Percentiles rank a stretch among this genome's conserved stretches.
phyloP scores from a whole-genome alignment of 2,797 vertebrate species.

The Chromobotia macracanthus region DNA sequence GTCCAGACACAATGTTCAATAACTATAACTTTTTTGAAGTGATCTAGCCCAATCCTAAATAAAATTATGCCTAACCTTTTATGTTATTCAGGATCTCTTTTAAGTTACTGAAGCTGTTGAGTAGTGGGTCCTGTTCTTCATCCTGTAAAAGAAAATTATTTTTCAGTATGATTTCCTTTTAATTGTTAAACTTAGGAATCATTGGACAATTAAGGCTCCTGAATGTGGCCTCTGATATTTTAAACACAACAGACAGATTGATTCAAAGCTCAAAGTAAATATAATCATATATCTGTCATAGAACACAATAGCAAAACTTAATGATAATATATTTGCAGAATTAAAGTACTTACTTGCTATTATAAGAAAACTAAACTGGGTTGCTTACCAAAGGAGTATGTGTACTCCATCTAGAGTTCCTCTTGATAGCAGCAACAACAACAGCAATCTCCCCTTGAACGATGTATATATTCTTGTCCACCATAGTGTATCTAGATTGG shows the following conservation, averaged over 20 bases:
- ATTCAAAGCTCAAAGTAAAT: not conserved
- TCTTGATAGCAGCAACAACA: slow-evolving; percentile 96
- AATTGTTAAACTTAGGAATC: too few species aligned
- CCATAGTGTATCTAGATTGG: slow-evolving; percentile 81
- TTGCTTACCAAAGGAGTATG: slow-evolving; percentile 90
- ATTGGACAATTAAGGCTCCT: not conserved
- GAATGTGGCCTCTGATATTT: not conserved
- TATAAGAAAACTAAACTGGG: slow-evolving; percentile 16
- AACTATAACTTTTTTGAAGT: not conserved
- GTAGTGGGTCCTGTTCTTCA: slow-evolving; percentile 97
- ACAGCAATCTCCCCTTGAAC: slow-evolving; percentile 94
- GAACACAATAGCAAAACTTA: not conserved
- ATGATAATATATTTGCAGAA: not conserved
- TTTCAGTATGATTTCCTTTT: not conserved
- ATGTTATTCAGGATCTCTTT: slow-evolving; percentile 93
- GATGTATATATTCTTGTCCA: slow-evolving; percentile 97
- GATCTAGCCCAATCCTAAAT: not conserved
- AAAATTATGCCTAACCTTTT: slow-evolving; percentile 78
- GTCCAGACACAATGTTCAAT: not conserved
- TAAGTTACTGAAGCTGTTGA: slow-evolving; percentile 91
- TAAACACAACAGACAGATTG: too few species aligned
- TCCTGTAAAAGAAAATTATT: slow-evolving; percentile 75
- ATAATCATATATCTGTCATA: not conserved
- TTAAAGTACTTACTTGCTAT: not conserved
- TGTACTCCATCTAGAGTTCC: slow-evolving; percentile 97